These are phyloP conservation scores for Tupaia chinensis DNA, from an alignment of 2,113 vertebrate genomes.

Conservation along the genomic window DNA sequence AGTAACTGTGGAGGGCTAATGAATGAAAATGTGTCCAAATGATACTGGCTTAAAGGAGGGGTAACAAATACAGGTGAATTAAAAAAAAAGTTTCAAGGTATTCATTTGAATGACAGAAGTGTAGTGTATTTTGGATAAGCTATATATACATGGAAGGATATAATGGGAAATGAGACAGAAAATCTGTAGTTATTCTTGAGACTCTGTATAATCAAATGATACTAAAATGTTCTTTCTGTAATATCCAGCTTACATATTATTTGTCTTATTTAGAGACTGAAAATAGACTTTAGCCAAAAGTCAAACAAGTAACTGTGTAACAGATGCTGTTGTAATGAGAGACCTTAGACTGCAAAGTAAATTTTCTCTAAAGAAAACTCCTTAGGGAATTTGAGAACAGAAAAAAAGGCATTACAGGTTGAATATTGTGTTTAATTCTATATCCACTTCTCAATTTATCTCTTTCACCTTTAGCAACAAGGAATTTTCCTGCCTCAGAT, in stretches of 20 bases:
- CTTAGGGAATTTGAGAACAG: neutral
- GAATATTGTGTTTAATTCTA: neutral
- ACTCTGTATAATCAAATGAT: neutral
- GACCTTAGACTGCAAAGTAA: neutral
- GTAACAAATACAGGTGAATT: no score
- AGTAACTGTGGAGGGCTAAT: no score
- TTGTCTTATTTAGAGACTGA: neutral
- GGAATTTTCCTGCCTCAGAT: neutral
- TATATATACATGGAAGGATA: neutral
- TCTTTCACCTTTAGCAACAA: neutral
- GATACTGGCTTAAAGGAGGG: no score
- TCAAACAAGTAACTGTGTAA: neutral
- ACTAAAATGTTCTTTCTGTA: neutral
- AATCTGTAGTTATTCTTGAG: neutral
- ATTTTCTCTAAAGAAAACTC: neutral
- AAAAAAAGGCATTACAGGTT: neutral
- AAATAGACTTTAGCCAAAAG: slow-evolving; percentile 38
- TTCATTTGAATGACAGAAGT: neutral
- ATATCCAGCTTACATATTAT: neutral
- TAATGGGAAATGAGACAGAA: neutral
- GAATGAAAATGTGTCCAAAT: no score
- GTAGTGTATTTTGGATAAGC: neutral
- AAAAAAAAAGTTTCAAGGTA: neutral
- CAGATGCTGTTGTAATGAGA: neutral
- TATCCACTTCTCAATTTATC: neutral